A percentile compares a stretch with the other conserved stretches of the same genome.
Conservation (phyloP, 2,113 vertebrate genomes). For the Sturnira hondurensis region DNA sequence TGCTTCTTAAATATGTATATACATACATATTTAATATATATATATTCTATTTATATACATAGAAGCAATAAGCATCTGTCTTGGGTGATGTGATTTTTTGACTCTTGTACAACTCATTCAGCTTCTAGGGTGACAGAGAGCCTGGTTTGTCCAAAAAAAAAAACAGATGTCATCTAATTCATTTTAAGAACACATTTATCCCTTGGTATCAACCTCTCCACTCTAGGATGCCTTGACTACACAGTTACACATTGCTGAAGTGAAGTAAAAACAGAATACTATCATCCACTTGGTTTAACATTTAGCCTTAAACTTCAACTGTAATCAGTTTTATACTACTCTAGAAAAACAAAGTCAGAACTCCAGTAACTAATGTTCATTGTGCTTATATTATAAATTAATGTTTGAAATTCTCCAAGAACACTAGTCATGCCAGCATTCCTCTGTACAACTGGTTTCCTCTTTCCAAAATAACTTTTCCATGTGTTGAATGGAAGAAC, state of each 20-base stretch:
- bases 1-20: slow-evolving; percentile 14
- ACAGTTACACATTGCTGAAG: neutral
- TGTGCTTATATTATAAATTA: neutral
- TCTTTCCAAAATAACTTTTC: neutral
- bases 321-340: neutral
- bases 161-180: neutral
- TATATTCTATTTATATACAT: slow-evolving; percentile 14
- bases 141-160: slow-evolving; percentile 14
- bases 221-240: too few relatives aligned
- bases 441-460: neutral
- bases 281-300: neutral
- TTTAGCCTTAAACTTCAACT: neutral
- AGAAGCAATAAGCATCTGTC: neutral
- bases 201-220: neutral
- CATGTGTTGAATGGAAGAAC: neutral
- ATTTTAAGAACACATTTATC: slow-evolving; percentile 19
- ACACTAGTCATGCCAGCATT: neutral
- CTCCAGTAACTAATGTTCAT: neutral
- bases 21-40: neutral
- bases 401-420: neutral
- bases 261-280: neutral
- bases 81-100: neutral
- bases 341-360: neutral
- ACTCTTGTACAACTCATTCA: slow-evolving; percentile 21
- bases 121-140: neutral